A percentile compares a stretch with the other conserved stretches of the same genome.
Conservation (phyloP, 1,140 invertebrate genomes). For the Aphaenogaster floridana region DNA sequence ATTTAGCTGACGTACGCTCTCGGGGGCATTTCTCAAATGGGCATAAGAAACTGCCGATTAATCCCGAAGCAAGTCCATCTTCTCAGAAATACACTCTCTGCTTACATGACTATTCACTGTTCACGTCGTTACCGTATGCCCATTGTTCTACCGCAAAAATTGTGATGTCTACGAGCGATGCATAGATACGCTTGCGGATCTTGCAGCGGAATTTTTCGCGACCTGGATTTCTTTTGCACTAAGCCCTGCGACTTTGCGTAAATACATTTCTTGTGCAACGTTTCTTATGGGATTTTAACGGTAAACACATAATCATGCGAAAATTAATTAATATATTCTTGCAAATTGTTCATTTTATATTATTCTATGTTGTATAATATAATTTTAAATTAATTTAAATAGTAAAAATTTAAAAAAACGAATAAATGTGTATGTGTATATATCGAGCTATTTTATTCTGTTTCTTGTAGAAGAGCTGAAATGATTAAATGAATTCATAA, state of each 20-base stretch:
- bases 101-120: background rate
- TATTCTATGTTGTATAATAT: background rate
- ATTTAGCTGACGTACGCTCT: conserved; percentile 37
- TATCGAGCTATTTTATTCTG: background rate
- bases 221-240: conserved; percentile 35
- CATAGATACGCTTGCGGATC: conserved; percentile 61
- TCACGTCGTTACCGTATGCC: conserved; percentile 14
- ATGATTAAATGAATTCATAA: background rate
- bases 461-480: background rate
- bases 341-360: background rate
- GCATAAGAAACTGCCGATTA: conserved; percentile 68
- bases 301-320: background rate
- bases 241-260: conserved; percentile 10
- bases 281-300: conserved; percentile 17
- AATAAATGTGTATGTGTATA: background rate
- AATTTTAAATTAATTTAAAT: conserved; percentile 17
- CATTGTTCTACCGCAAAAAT: conserved; percentile 63
- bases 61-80: conserved; percentile 49
- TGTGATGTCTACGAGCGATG: conserved; percentile 7
- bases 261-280: conserved; percentile 11
- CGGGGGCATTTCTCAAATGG: conserved; percentile 42
- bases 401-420: background rate
- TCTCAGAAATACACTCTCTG: conserved; percentile 37
- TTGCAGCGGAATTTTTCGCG: conserved; percentile 32
- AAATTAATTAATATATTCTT: background rate